Evolutionary conservation across 2,797 vertebrate genomes (phyloP).

Genomic region (Esox masquinongy): DNA sequence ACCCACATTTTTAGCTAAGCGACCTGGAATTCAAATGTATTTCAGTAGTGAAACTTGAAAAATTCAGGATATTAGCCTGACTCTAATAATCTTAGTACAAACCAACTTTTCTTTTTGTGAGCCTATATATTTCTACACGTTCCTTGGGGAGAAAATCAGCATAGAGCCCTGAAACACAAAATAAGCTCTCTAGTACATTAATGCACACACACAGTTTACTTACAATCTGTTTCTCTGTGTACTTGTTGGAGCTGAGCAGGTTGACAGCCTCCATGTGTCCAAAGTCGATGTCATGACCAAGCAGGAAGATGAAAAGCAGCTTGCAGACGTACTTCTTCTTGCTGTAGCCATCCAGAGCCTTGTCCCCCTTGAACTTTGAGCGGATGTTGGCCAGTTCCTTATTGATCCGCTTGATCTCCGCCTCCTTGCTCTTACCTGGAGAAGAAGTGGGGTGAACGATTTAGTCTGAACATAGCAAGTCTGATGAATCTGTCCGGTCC

Average conservation of each 20-base stretch:
- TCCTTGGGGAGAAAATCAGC: too few species aligned
- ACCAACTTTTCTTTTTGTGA: too few species aligned
- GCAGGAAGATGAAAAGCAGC: constrained; percentile 90
- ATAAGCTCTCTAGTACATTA: background rate
- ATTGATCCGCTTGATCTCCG: constrained; percentile 92
- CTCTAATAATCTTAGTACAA: too few species aligned
- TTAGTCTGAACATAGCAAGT: background rate
- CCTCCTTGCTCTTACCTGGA: constrained; percentile 92
- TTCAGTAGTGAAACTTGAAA: too few species aligned
- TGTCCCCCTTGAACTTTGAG: constrained; percentile 89
- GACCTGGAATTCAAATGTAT: too few species aligned
- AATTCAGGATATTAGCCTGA: too few species aligned
- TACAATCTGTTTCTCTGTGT: constrained; percentile 92
- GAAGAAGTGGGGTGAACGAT: background rate
- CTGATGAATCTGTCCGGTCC: too few species aligned
- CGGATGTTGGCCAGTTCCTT: constrained; percentile 93
- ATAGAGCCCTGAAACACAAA: background rate
- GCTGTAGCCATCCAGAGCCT: constrained; percentile 84
- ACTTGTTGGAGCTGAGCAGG: constrained; percentile 91
- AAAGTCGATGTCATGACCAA: constrained; percentile 91
- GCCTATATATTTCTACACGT: too few species aligned
- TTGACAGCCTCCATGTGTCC: constrained; percentile 94
- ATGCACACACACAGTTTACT: constrained; percentile 49
- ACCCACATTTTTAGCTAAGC: too few species aligned
- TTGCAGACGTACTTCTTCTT: constrained; percentile 94